These are phyloP conservation scores for Apocrypta bakeri DNA, from an alignment of 1,140 invertebrate species.

Conservation along the genomic window DNA sequence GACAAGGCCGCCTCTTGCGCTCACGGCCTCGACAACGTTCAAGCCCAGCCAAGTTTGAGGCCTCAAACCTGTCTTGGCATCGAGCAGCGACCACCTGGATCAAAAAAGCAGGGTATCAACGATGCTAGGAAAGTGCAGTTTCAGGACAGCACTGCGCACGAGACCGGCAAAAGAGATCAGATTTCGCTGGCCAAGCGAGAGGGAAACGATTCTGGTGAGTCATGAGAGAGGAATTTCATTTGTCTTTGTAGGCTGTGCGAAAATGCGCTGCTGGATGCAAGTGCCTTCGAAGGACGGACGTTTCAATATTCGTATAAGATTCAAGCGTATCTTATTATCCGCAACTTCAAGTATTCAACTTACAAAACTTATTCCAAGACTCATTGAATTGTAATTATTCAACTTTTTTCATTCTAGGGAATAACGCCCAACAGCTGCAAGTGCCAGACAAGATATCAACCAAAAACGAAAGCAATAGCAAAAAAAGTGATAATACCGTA, in stretches of 20 bases:
- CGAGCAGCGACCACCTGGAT: slow-evolving; percentile 62
- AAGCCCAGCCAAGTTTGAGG: slow-evolving; percentile 68
- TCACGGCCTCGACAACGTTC: slow-evolving; percentile 79
- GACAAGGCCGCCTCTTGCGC: slow-evolving; percentile 83
- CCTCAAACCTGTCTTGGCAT: slow-evolving; percentile 81
- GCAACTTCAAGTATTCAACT: not conserved
- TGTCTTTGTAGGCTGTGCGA: not conserved
- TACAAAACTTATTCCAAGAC: not conserved
- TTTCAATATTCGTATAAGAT: not conserved
- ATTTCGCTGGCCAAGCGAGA: slow-evolving; percentile 6
- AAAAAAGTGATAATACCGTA: slow-evolving; percentile 57
- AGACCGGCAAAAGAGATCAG: slow-evolving; percentile 11
- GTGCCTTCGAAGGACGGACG: not conserved
- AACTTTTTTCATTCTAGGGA: slow-evolving; percentile 15
- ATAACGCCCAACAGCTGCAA: slow-evolving; percentile 11
- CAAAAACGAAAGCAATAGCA: slow-evolving; percentile 54
- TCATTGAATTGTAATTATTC: not conserved
- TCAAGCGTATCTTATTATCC: not conserved
- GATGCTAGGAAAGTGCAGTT: slow-evolving; percentile 67
- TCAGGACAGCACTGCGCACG: slow-evolving; percentile 54
- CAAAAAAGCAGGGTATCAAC: slow-evolving; percentile 53
- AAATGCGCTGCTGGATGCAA: not conserved
- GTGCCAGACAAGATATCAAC: not conserved
- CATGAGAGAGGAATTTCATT: not conserved
- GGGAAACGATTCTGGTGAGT: slow-evolving; percentile 29